Evolutionary conservation across 1,140 invertebrate species (phyloP).

Genomic region (Brachionus koreanus): DNA sequence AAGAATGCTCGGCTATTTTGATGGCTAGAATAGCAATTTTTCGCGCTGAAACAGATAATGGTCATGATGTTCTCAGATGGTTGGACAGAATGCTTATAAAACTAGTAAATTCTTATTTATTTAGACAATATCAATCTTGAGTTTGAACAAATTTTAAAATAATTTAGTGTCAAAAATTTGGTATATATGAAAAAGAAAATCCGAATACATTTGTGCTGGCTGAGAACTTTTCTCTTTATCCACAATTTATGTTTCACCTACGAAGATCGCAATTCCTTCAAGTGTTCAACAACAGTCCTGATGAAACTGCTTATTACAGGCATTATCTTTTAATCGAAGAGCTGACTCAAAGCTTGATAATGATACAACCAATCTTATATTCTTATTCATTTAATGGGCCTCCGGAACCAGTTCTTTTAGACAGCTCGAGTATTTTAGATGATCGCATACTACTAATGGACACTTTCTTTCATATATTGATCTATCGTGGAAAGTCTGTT

Average conservation of each 20-base stretch:
- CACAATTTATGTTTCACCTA: conserved; percentile 99
- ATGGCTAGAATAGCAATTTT: conserved; percentile 95
- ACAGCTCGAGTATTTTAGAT: conserved; percentile 92
- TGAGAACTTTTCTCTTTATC: conserved; percentile 95
- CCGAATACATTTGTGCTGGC: conserved; percentile 88
- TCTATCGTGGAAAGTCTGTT: conserved; percentile 99
- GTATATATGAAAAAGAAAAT: conserved; percentile 94
- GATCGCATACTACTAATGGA: conserved; percentile 98
- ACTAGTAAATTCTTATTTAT: conserved; percentile 49
- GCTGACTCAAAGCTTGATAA: conserved; percentile 91
- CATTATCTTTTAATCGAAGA: conserved; percentile 68
- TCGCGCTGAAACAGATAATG: conserved; percentile 88
- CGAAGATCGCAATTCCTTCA: conserved; percentile 96
- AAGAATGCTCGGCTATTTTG: conserved; percentile 91
- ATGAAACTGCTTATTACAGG: conserved; percentile 99
- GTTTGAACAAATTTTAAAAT: neutral
- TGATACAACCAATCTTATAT: conserved; percentile 98
- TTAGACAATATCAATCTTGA: neutral
- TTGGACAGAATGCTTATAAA: conserved; percentile 94
- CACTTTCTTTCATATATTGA: conserved; percentile 99
- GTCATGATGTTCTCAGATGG: conserved; percentile 94
- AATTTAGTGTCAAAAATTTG: conserved; percentile 91
- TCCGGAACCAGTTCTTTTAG: conserved; percentile 66
- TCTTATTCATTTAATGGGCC: conserved; percentile 96
- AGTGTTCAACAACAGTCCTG: conserved; percentile 99